phyloP scores from a whole-genome alignment of 2,797 vertebrate genomes.

The Ambastaia sidthimunki region DNA sequence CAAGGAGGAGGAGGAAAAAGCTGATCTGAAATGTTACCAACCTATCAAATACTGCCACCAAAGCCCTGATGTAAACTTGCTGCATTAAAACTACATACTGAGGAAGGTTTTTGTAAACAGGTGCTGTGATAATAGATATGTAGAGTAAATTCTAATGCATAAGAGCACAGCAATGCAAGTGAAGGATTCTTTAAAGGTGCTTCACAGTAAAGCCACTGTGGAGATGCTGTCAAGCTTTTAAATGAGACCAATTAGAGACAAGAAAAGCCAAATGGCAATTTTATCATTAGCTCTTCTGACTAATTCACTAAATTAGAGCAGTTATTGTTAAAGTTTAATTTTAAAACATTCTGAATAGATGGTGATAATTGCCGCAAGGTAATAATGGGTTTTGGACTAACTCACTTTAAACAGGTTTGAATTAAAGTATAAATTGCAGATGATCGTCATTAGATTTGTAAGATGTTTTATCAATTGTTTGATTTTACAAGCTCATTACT shows the following conservation, averaged over 20 bases:
- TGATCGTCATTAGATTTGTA: conserved; percentile 22
- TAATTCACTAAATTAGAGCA: conserved; percentile 51
- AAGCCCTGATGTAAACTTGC: neutral
- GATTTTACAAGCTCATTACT: conserved; percentile 18
- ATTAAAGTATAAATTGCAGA: conserved; percentile 30
- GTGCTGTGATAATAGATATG: neutral
- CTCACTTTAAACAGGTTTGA: conserved; percentile 37
- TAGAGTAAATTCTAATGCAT: conserved; percentile 2
- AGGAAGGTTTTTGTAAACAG: neutral
- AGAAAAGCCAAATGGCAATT: conserved; percentile 53
- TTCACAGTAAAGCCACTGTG: conserved; percentile 28
- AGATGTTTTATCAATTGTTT: conserved; percentile 29
- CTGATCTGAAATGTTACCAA: neutral
- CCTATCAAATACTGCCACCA: neutral
- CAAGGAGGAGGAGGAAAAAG: neutral
- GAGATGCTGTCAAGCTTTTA: conserved; percentile 52
- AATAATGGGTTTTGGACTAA: conserved; percentile 38
- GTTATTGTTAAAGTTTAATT: conserved; percentile 55
- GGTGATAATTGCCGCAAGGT: conserved; percentile 31
- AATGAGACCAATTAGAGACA: conserved; percentile 50
- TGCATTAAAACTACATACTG: neutral
- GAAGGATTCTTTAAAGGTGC: conserved; percentile 39
- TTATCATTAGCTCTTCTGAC: conserved; percentile 56
- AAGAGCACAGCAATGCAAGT: conserved; percentile 22
- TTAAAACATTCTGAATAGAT: conserved; percentile 45